Percentiles rank a stretch among this genome's conserved stretches.
Evolutionary conservation across 2,113 vertebrate genomes (phyloP).

Genomic region (Vulpes lagopus): DNA sequence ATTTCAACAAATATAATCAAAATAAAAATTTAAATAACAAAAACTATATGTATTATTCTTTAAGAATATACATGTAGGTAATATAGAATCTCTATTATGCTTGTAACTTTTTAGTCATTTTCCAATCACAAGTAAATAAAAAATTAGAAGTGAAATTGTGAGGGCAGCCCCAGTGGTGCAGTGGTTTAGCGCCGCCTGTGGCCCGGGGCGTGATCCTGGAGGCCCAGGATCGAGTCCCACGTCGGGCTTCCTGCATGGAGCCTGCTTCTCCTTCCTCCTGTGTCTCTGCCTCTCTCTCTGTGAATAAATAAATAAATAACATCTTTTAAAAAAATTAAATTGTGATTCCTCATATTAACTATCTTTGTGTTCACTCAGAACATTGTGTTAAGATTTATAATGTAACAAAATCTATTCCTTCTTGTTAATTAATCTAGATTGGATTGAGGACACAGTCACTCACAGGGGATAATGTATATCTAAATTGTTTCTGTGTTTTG

Average conservation of each 20-base stretch:
- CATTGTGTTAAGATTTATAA: background rate
- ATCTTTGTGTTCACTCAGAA: background rate
- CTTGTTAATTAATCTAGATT: background rate
- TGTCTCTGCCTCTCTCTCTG: too few relatives aligned
- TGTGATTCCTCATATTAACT: background rate
- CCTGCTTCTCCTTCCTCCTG: too few relatives aligned
- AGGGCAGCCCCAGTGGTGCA: background rate
- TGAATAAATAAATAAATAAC: too few relatives aligned
- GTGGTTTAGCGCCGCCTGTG: too few relatives aligned
- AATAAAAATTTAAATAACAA: background rate
- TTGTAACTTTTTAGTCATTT: slow-evolving; percentile 3
- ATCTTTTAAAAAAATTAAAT: too few relatives aligned
- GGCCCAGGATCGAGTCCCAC: too few relatives aligned
- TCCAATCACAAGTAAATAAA: background rate
- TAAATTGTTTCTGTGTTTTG: slow-evolving; percentile 36
- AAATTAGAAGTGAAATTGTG: background rate
- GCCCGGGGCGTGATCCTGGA: too few relatives aligned
- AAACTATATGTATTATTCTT: background rate
- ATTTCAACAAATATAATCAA: background rate
- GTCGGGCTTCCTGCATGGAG: too few relatives aligned
- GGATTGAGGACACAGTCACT: background rate
- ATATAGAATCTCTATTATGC: background rate
- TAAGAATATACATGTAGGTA: background rate
- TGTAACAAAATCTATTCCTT: background rate
- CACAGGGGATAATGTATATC: background rate